Evolutionary conservation across 1,140 invertebrate species (phyloP).

Genomic region (Drosophila sechellia): DNA sequence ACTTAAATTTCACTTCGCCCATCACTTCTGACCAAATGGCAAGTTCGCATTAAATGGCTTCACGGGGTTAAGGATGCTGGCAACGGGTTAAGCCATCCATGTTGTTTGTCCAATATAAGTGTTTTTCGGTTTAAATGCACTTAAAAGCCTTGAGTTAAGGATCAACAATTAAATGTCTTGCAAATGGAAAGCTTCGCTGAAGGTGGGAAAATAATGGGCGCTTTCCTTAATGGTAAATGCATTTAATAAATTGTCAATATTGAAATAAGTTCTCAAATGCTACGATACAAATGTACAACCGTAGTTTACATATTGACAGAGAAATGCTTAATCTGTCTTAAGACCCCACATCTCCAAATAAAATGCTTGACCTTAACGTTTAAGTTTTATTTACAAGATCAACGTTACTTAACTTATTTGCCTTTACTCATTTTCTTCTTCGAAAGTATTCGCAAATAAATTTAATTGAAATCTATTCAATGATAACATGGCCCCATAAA

Average conservation of each 20-base stretch:
- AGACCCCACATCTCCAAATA: background rate
- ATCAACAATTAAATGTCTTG: conserved; percentile 33
- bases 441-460: conserved; percentile 30
- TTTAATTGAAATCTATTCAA: conserved; percentile 52
- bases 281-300: background rate
- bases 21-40: conserved; percentile 43
- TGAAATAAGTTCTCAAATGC: conserved; percentile 1
- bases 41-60: conserved; percentile 63
- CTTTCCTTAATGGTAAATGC: conserved; percentile 2
- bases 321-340: too few species aligned
- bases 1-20: conserved; percentile 68
- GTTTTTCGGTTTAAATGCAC: conserved; percentile 44
- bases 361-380: conserved; percentile 3
- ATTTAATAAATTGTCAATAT: conserved; percentile 40
- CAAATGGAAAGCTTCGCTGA: conserved; percentile 16
- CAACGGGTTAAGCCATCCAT: conserved; percentile 30
- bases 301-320: background rate
- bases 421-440: conserved; percentile 1
- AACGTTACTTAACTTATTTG: background rate
- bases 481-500: conserved; percentile 44
- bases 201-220: background rate
- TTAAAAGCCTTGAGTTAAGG: conserved; percentile 34
- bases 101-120: conserved; percentile 57
- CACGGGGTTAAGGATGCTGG: conserved; percentile 13
- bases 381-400: background rate